phyloP scores from a whole-genome alignment of 2,797 vertebrate genomes.

The Columba guinea region DNA sequence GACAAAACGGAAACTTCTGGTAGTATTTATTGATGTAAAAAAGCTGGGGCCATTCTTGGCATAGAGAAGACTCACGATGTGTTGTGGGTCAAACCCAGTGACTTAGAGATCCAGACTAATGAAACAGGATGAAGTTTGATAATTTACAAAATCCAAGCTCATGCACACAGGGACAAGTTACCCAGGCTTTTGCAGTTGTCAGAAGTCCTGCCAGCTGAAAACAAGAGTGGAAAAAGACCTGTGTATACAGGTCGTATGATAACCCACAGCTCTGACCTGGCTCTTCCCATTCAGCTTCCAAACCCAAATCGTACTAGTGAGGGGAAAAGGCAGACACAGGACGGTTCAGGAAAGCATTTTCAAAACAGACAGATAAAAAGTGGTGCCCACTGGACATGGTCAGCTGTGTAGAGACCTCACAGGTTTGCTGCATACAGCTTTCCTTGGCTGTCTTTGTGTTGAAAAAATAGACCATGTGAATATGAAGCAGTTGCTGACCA shows the following conservation, averaged over 20 bases:
- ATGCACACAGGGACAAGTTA: neutral
- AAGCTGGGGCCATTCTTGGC: neutral
- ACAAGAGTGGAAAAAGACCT: neutral
- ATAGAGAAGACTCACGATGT: neutral
- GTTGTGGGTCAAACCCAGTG: neutral
- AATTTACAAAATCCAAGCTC: neutral
- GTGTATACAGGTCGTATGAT: fast-evolving
- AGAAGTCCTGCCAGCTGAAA: neutral
- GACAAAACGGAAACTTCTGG: neutral
- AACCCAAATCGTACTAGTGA: neutral
- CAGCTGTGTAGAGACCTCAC: neutral
- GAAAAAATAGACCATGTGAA: neutral
- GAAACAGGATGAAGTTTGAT: neutral
- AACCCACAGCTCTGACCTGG: neutral
- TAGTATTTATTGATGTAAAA: neutral
- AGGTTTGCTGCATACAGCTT: neutral
- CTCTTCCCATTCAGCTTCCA: neutral
- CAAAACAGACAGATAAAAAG: neutral
- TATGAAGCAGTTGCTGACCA: fast-evolving
- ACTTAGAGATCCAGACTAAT: neutral
- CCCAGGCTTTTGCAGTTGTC: neutral
- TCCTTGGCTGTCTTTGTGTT: fast-evolving
- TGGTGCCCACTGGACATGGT: no score
- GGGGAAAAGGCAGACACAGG: neutral
- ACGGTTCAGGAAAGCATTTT: neutral